A percentile compares a stretch with the other conserved stretches of the same genome.
phyloP scores from a whole-genome alignment of 2,888 invertebrate species.

The Empis livida region DNA sequence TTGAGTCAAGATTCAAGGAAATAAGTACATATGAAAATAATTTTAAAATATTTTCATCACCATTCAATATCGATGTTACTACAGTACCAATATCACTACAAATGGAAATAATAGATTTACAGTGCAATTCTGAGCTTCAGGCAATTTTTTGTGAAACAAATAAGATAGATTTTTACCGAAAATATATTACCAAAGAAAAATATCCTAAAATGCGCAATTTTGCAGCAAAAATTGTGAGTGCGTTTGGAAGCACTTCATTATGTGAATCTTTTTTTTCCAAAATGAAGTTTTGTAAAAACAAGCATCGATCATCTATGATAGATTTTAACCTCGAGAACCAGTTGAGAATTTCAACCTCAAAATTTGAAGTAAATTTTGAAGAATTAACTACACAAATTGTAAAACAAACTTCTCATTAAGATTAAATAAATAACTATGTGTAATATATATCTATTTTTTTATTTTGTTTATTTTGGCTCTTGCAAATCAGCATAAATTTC shows the following conservation, averaged over 20 bases:
- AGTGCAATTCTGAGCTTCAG: not conserved
- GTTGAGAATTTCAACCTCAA: not conserved
- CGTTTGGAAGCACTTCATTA: not conserved
- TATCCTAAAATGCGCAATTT: constrained; percentile 3
- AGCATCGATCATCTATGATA: too few relatives aligned
- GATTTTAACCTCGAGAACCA: not conserved
- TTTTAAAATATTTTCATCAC: not conserved
- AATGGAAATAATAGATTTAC: too few relatives aligned
- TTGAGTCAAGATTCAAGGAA: not conserved
- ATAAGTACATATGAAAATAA: not conserved
- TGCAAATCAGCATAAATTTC: not conserved
- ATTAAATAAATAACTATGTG: not conserved
- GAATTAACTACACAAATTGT: not conserved
- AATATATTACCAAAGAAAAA: not conserved
- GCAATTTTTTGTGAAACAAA: not conserved
- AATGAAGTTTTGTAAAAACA: not conserved
- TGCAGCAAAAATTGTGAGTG: not conserved
- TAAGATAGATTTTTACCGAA: not conserved
- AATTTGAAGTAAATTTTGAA: not conserved
- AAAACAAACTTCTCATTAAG: not conserved
- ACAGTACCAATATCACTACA: too few relatives aligned
- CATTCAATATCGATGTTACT: too few relatives aligned
- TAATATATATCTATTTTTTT: not conserved
- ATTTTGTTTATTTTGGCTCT: not conserved
- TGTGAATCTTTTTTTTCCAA: not conserved